Conservation (phyloP, 2,797 vertebrate species). For the Cuculus canorus region DNA sequence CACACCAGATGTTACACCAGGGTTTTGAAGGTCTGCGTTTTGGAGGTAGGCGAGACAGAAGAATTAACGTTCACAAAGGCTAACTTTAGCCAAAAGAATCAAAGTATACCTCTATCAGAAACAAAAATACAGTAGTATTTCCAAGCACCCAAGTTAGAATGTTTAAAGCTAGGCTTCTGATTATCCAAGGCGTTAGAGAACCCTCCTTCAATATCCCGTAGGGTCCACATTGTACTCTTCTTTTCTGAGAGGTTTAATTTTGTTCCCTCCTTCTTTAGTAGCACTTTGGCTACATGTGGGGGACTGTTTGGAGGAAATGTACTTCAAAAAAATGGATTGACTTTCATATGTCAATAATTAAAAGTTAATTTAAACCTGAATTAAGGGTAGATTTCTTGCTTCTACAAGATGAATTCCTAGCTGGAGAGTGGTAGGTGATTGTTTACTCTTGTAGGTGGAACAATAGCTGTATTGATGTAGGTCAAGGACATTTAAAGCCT, state of each 20-base stretch:
- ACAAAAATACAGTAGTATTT: not conserved
- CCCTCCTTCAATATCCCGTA: not conserved
- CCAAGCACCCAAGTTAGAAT: not conserved
- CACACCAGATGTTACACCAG: not conserved
- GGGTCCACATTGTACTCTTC: not conserved
- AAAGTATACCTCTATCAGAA: not conserved
- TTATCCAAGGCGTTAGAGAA: not conserved
- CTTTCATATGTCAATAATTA: not conserved
- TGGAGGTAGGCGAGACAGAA: not conserved
- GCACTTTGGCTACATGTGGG: not conserved
- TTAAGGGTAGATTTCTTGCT: not conserved
- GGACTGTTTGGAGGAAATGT: not conserved
- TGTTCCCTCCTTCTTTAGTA: not conserved
- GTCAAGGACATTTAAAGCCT: not conserved
- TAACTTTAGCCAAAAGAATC: not conserved
- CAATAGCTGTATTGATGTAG: not conserved
- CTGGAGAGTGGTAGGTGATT: not conserved
- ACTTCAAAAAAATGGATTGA: not conserved
- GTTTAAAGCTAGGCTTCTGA: not conserved
- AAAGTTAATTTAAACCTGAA: not conserved
- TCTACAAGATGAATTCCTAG: not conserved
- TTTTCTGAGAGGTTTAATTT: not conserved
- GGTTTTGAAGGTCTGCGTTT: not conserved
- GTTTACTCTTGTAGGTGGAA: not conserved
- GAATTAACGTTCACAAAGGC: not conserved